Conservation (phyloP, 2,888 invertebrate genomes). For the Aquatica leii region DNA sequence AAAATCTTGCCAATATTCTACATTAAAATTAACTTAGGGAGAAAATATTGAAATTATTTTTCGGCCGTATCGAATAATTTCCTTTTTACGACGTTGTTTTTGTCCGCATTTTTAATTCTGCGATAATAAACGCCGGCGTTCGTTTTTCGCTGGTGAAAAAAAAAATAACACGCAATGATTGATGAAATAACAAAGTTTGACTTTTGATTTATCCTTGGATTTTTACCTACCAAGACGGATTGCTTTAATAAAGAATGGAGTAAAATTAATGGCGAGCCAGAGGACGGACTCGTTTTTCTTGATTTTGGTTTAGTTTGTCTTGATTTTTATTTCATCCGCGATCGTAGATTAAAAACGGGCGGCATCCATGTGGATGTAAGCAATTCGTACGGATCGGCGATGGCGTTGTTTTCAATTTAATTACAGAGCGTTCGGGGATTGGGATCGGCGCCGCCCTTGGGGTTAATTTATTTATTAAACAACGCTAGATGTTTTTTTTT, state of each 20-base stretch:
- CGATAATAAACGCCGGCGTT: too few species aligned
- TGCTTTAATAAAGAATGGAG: slow-evolving; percentile 46
- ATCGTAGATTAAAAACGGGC: too few species aligned
- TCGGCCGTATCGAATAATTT: slow-evolving; percentile 9
- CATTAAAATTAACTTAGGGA: slow-evolving; percentile 57
- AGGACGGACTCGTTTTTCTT: slow-evolving; percentile 47
- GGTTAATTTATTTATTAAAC: slow-evolving; percentile 22
- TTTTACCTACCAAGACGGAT: slow-evolving; percentile 47
- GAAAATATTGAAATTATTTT: slow-evolving; percentile 55
- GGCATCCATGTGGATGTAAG: too few species aligned
- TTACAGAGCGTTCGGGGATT: slow-evolving; percentile 16
- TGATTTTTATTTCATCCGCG: slow-evolving; percentile 28
- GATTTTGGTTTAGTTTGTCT: slow-evolving; percentile 41
- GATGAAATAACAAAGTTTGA: slow-evolving; percentile 47
- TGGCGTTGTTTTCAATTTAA: too few species aligned
- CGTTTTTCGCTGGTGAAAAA: neutral
- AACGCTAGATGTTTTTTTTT: neutral
- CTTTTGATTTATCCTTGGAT: slow-evolving; percentile 44
- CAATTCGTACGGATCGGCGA: too few species aligned
- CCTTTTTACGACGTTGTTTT: slow-evolving; percentile 14
- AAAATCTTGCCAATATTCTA: slow-evolving; percentile 54
- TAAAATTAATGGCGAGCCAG: slow-evolving; percentile 44
- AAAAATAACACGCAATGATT: slow-evolving; percentile 37
- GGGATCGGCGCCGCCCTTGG: slow-evolving; percentile 23
- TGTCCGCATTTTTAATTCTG: slow-evolving; percentile 1